phyloP scores from a whole-genome alignment of 2,113 vertebrate genomes.

The Larimichthys crocea region DNA sequence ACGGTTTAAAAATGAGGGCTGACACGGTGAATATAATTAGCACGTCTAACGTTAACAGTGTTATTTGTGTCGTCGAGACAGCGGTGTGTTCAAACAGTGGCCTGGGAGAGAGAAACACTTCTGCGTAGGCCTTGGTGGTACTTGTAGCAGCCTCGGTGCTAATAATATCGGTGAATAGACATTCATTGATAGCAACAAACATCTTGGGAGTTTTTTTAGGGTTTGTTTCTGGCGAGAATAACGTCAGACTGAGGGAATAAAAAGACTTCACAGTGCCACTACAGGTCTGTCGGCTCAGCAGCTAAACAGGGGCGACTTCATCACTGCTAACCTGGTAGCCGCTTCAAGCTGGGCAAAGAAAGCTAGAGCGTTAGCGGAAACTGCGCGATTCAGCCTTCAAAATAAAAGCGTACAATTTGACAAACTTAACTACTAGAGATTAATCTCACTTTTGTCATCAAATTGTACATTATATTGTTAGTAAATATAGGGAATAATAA shows the following conservation, averaged over 20 bases:
- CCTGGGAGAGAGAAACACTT: slow-evolving; percentile 11
- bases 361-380: slow-evolving; percentile 17
- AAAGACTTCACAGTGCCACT: neutral
- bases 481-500: neutral
- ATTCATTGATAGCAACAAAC: neutral
- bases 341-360: slow-evolving; percentile 8
- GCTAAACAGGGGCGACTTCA: slow-evolving; percentile 17
- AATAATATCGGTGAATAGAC: slow-evolving; percentile 3
- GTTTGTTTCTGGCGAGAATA: neutral
- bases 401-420: slow-evolving; percentile 28
- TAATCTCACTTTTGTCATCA: neutral
- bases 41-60: neutral
- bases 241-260: neutral
- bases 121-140: slow-evolving; percentile 50
- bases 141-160: slow-evolving; percentile 44
- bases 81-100: neutral
- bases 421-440: neutral
- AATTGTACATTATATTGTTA: neutral
- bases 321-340: slow-evolving; percentile 60
- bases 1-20: neutral
- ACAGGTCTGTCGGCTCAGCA: neutral
- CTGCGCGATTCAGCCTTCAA: neutral
- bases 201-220: too few species aligned
- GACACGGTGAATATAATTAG: neutral
- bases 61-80: neutral